Percentiles rank a stretch among this genome's conserved stretches.
These are phyloP conservation scores for Pseudococcus viburni DNA, from an alignment of 2,888 invertebrate genomes.

Conservation along the genomic window DNA sequence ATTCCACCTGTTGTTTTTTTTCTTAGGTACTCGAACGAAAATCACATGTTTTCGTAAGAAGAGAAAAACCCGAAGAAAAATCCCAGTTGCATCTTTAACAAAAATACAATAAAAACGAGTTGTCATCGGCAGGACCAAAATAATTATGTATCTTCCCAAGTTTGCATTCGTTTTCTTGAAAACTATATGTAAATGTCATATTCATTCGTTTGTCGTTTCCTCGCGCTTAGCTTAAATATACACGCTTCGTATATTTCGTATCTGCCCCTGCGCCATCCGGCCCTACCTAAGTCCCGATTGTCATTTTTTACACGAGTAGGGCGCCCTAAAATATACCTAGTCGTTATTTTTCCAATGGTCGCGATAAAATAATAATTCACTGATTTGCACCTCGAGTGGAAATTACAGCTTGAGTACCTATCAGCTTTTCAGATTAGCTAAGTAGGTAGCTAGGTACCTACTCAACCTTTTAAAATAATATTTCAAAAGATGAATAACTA, in stretches of 20 bases:
- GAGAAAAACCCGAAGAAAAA: neutral
- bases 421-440: no score
- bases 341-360: neutral
- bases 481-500: no score
- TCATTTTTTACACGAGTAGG: neutral
- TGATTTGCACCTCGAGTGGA: no score
- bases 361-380: no score
- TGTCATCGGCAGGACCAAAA: slow-evolving; percentile 39
- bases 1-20: neutral
- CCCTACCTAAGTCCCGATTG: neutral
- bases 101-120: slow-evolving; percentile 21
- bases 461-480: no score
- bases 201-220: slow-evolving; percentile 36
- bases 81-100: neutral
- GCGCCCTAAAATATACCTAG: neutral
- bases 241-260: neutral
- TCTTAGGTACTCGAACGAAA: neutral
- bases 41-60: neutral
- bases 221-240: neutral
- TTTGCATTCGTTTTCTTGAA: neutral
- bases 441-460: no score
- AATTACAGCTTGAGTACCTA: no score
- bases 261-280: neutral
- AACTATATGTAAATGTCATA: slow-evolving; percentile 36
- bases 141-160: neutral